These are phyloP conservation scores for Pachypanchax playfairii DNA, from an alignment of 2,113 vertebrate species.

Conservation along the genomic window DNA sequence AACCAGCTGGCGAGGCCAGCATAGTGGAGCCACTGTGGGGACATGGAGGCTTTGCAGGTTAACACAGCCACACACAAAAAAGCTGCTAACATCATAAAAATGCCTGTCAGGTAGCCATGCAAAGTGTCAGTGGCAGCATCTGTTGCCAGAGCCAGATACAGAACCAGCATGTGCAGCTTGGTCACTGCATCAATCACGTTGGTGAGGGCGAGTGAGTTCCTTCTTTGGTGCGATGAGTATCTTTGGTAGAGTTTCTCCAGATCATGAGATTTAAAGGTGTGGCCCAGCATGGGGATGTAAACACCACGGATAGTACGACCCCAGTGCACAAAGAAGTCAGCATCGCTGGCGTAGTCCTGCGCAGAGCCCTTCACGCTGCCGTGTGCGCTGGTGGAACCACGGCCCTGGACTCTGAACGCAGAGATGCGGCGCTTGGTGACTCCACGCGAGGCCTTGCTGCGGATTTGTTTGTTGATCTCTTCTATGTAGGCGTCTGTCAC, in stretches of 20 bases:
- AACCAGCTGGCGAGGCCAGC: constrained; percentile 79
- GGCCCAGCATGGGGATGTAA: constrained; percentile 74
- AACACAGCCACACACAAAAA: constrained; percentile 71
- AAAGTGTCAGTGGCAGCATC: constrained; percentile 48
- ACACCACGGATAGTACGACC: constrained; percentile 65
- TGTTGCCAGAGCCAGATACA: constrained; percentile 72
- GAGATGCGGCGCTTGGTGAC: constrained; percentile 71
- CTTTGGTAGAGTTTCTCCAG: constrained; percentile 82
- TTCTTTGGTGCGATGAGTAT: constrained; percentile 77
- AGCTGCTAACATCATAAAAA: constrained; percentile 71
- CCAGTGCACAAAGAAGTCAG: constrained; percentile 78
- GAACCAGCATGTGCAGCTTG: constrained; percentile 75
- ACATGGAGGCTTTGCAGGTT: constrained; percentile 72
- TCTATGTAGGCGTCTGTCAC: constrained; percentile 79
- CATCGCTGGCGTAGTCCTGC: constrained; percentile 62
- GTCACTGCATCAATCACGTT: constrained; percentile 76
- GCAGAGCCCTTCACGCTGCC: constrained; percentile 7
- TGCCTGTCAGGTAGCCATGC: constrained; percentile 61
- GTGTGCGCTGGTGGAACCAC: constrained; percentile 43
- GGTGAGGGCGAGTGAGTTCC: constrained; percentile 76
- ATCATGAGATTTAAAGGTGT: constrained; percentile 78
- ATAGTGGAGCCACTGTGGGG: constrained; percentile 74
- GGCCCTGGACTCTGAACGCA: constrained; percentile 52
- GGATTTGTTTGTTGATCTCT: constrained; percentile 80
- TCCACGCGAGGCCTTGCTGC: constrained; percentile 70